These are phyloP conservation scores for Tympanuchus pallidicinctus DNA, from an alignment of 2,113 vertebrate genomes.

Conservation along the genomic window DNA sequence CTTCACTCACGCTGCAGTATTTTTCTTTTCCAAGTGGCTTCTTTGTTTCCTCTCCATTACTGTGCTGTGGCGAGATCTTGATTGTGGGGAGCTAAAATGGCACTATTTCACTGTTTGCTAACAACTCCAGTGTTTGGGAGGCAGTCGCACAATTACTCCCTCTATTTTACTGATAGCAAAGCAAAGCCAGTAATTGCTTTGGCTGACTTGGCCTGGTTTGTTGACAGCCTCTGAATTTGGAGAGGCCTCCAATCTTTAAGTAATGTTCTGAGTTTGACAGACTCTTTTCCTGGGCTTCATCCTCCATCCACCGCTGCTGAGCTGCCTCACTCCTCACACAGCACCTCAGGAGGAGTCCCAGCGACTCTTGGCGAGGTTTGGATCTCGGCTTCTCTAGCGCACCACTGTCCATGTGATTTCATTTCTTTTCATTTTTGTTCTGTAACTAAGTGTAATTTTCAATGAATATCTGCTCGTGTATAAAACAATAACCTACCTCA, in stretches of 20 bases:
- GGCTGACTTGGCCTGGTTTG: neutral
- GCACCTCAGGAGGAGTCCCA: neutral
- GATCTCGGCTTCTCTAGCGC: neutral
- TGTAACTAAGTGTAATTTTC: neutral
- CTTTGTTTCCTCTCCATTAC: slow-evolving; percentile 16
- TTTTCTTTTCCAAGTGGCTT: slow-evolving; percentile 53
- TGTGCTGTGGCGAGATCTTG: neutral
- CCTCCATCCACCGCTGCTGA: neutral
- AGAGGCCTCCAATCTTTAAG: neutral
- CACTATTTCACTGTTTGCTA: slow-evolving; percentile 22
- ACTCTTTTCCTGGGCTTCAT: neutral
- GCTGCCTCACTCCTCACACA: accelerated
- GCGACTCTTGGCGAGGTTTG: neutral
- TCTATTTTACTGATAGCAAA: neutral
- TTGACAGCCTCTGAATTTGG: neutral
- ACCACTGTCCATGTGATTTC: neutral
- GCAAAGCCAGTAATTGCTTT: neutral
- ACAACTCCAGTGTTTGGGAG: neutral
- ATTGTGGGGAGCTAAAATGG: slow-evolving; percentile 12
- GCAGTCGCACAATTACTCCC: neutral
- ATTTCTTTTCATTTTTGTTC: neutral
- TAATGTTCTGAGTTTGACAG: neutral
- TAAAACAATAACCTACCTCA: slow-evolving; percentile 35
- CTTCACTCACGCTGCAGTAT: slow-evolving; percentile 36
- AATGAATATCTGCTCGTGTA: slow-evolving; percentile 4